Conservation (phyloP, 1,140 invertebrate species). For the Drosophila littoralis region DNA sequence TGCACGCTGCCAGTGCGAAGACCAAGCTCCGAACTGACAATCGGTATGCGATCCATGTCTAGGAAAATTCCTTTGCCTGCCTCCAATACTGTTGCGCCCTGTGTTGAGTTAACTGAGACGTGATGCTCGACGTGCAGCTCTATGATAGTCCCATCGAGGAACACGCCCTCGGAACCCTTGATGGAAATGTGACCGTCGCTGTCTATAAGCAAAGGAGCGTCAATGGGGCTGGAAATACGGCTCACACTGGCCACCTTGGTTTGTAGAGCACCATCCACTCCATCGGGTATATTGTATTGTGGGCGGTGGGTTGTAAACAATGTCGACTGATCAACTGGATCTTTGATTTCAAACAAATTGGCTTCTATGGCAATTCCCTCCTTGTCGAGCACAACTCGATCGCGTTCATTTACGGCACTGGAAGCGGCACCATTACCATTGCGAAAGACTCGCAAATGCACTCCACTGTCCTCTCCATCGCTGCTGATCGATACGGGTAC, state of each 20-base stretch:
- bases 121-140: constrained; percentile 91
- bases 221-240: constrained; percentile 89
- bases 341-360: constrained; percentile 88
- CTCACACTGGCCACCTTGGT: constrained; percentile 89
- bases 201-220: constrained; percentile 88
- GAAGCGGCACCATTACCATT: constrained; percentile 49
- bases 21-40: constrained; percentile 86
- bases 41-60: constrained; percentile 90
- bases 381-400: constrained; percentile 86
- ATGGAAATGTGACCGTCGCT: constrained; percentile 84
- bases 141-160: constrained; percentile 87
- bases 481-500: constrained; percentile 89
- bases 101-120: constrained; percentile 91
- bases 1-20: constrained; percentile 86
- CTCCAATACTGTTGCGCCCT: constrained; percentile 90
- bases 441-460: constrained; percentile 65
- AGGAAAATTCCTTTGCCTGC: constrained; percentile 89
- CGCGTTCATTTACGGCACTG: constrained; percentile 57
- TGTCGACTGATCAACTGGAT: constrained; percentile 86
- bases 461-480: constrained; percentile 75
- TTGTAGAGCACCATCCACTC: constrained; percentile 87
- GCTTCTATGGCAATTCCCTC: constrained; percentile 89
- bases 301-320: constrained; percentile 91
- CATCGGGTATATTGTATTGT: constrained; percentile 89
- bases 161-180: constrained; percentile 88